These are phyloP conservation scores for Cheiracanthium punctorium DNA, from an alignment of 2,888 invertebrate species.

Conservation along the genomic window DNA sequence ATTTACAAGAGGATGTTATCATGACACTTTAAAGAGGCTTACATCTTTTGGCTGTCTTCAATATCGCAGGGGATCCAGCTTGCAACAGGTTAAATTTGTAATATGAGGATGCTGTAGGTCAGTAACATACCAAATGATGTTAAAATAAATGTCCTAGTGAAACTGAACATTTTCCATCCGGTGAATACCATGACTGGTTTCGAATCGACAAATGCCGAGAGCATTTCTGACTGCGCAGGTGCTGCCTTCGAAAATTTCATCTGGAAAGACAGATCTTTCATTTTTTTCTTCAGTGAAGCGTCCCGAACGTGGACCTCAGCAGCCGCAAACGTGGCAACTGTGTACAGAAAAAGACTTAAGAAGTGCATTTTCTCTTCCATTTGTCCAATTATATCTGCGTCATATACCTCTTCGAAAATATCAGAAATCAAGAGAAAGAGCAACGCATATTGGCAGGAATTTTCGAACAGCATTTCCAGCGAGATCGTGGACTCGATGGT, in stretches of 20 bases:
- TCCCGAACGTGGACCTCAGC: not conserved
- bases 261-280: not conserved
- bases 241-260: not conserved
- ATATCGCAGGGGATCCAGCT: no score
- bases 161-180: not conserved
- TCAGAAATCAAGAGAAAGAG: not conserved
- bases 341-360: not conserved
- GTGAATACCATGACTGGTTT: not conserved
- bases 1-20: no score
- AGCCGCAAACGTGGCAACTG: not conserved
- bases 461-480: not conserved
- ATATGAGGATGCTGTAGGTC: not conserved
- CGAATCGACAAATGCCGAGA: not conserved
- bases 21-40: no score
- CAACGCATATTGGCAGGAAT: not conserved
- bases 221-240: not conserved
- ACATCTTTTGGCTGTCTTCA: no score
- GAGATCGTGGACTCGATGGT: not conserved
- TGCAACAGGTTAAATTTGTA: no score
- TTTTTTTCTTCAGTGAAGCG: not conserved
- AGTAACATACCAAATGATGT: not conserved
- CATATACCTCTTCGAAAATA: not conserved
- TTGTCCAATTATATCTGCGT: not conserved
- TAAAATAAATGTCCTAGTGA: not conserved
- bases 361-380: not conserved